phyloP scores from a whole-genome alignment of 2,113 vertebrate genomes.

The Meriones unguiculatus region DNA sequence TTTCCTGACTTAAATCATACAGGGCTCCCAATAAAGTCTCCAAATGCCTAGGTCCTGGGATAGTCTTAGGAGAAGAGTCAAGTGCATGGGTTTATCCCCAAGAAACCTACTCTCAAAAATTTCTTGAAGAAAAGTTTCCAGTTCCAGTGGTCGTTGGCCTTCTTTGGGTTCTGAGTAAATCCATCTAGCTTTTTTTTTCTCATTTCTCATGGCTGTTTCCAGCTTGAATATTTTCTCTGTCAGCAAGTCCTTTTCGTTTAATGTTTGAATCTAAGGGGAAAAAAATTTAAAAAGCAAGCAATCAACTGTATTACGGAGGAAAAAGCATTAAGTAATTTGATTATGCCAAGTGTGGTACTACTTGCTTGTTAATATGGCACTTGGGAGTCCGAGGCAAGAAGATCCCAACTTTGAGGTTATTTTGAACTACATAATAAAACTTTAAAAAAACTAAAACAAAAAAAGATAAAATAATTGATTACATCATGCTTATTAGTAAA shows the following conservation, averaged over 20 bases:
- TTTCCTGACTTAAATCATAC: neutral
- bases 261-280: constrained; percentile 77
- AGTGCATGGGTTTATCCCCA: neutral
- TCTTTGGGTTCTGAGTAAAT: constrained; percentile 68
- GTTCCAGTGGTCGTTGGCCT: constrained; percentile 36
- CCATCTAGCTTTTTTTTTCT: constrained; percentile 74
- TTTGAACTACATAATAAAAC: neutral
- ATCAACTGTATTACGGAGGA: neutral
- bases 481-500: constrained; percentile 16
- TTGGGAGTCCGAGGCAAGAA: neutral
- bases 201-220: constrained; percentile 5
- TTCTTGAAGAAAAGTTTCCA: constrained; percentile 67
- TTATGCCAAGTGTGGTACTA: neutral
- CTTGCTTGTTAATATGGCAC: neutral
- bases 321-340: neutral
- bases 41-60: neutral
- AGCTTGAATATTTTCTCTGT: constrained; percentile 81
- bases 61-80: constrained; percentile 42
- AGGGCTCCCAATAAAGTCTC: neutral
- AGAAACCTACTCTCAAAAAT: constrained; percentile 72
- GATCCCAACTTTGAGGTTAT: neutral
- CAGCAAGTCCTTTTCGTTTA: constrained; percentile 83
- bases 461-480: neutral
- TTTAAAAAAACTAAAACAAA: neutral
- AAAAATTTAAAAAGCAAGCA: neutral